Evolutionary conservation across 1,140 invertebrate species (phyloP).

Genomic region (Brachionus manjavacas): DNA sequence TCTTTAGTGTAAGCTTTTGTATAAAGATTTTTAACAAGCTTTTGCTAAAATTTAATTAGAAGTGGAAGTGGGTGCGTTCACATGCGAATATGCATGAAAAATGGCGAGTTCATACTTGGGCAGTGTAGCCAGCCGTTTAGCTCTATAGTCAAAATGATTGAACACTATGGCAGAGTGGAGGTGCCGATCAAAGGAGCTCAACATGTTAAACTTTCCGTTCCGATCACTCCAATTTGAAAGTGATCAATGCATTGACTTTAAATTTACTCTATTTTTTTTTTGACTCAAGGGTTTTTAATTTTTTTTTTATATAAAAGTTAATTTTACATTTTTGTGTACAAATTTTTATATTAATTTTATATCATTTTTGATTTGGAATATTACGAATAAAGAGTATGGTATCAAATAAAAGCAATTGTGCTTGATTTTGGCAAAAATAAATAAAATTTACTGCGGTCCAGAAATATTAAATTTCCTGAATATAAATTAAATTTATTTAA

Average conservation of each 20-base stretch:
- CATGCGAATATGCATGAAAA: conserved; percentile 40
- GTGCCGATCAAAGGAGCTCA: conserved; percentile 36
- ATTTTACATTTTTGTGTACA: background rate
- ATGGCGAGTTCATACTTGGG: conserved; percentile 40
- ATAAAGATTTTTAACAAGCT: background rate
- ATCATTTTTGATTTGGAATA: background rate
- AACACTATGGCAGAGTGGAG: conserved; percentile 10
- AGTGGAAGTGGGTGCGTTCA: conserved; percentile 37
- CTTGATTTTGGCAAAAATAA: too few relatives aligned
- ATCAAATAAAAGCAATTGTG: background rate
- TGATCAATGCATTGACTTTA: background rate
- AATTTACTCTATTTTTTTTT: background rate
- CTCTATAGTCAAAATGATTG: conserved; percentile 22
- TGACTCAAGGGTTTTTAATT: background rate
- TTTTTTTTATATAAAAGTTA: background rate
- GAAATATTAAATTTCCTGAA: too few relatives aligned
- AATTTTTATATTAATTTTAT: background rate
- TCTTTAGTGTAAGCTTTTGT: conserved; percentile 21
- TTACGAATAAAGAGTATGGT: background rate
- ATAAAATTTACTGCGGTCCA: too few relatives aligned
- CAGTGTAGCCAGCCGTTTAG: conserved; percentile 40
- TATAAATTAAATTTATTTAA: too few relatives aligned
- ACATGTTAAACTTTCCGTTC: conserved; percentile 36
- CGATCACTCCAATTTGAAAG: background rate
- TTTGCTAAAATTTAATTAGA: conserved; percentile 6